Evolutionary conservation across 2,888 invertebrate species (phyloP).

Genomic region (Aplocera efformata): DNA sequence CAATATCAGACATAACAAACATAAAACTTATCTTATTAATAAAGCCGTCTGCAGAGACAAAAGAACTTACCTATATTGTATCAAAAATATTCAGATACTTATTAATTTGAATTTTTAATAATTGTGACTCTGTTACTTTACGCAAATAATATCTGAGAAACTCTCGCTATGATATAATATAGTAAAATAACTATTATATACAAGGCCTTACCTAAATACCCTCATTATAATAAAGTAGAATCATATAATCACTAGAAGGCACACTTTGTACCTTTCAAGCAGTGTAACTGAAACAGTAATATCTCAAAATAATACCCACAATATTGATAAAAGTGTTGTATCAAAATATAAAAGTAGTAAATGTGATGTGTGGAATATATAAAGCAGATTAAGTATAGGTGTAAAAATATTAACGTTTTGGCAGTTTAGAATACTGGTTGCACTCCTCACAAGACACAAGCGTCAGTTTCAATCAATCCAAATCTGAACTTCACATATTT

Average conservation of each 20-base stretch:
- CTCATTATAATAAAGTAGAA: slow-evolving; percentile 49
- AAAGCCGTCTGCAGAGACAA: background rate
- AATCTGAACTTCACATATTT: slow-evolving; percentile 6
- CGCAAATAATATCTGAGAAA: slow-evolving; percentile 1
- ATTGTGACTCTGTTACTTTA: slow-evolving; percentile 8
- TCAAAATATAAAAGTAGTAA: slow-evolving; percentile 39
- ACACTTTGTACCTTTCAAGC: slow-evolving; percentile 70
- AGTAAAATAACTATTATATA: slow-evolving; percentile 42
- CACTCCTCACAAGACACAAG: slow-evolving; percentile 72
- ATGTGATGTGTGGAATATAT: slow-evolving; percentile 38
- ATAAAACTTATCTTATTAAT: background rate
- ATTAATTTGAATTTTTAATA: slow-evolving; percentile 3
- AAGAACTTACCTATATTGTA: background rate
- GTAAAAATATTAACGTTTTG: slow-evolving; percentile 64
- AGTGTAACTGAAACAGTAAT: slow-evolving; percentile 15
- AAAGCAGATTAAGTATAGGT: slow-evolving; percentile 55
- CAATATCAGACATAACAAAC: background rate
- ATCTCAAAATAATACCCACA: slow-evolving; percentile 5
- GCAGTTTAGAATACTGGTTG: slow-evolving; percentile 71
- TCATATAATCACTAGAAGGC: slow-evolving; percentile 62
- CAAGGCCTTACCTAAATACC: slow-evolving; percentile 62
- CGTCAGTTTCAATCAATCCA: slow-evolving; percentile 31
- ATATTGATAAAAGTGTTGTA: slow-evolving; percentile 26
- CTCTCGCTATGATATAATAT: slow-evolving; percentile 19
- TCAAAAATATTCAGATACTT: slow-evolving; percentile 7